Base-by-base conservation (phyloP, 1,140 invertebrate species). In the Plectus sambesii region DNA sequence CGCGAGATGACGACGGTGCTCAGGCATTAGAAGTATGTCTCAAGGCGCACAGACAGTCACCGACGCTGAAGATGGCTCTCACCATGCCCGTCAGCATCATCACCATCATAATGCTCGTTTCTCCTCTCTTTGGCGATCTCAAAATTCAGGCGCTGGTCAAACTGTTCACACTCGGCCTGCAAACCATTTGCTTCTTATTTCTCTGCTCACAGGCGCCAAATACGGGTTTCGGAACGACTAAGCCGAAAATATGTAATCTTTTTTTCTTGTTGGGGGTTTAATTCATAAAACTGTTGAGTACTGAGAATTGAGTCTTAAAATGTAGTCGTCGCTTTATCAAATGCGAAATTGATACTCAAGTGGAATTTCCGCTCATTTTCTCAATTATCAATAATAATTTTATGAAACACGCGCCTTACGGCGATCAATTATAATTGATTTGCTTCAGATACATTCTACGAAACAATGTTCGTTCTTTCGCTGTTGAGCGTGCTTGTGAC, bases 111-210 rank as follows among this genome's bases (percentile, higher is more conserved):
- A 53, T 64, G 39, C 40, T 63, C 22, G 63, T 56, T 5, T 49
- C 63, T 8, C 63, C 63, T 15, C 42, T 66, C 19, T 69, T 66
- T 49, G 63, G 63, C 3, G 66, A 68, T 30, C 45, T 66, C n/a
- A 33, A 49, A n/a, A 67, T 61, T 0, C 63, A 66, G 51, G 42
- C 53, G 17, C 60, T 55, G 27, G 66, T 66, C 12, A 66, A 66
- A 27, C 46, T 69, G 6, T 17, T 67, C 8, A 56, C 60, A 8
- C 49, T 66, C 3, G 22, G 37, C 8, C 22, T 66, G 2, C 63
- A 66, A 49, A 66, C 66, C 19, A 51, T 66, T 23, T 69, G 63
- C 37, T 66, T 66, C 35, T 44, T 69, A 0, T 66, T 67, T 42
- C 42, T 69, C 2, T 63, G 60, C 38, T 64, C 63, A 9, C 66